Base-by-base conservation (phyloP, 2,113 vertebrate genomes). In the Perccottus glenii region DNA sequence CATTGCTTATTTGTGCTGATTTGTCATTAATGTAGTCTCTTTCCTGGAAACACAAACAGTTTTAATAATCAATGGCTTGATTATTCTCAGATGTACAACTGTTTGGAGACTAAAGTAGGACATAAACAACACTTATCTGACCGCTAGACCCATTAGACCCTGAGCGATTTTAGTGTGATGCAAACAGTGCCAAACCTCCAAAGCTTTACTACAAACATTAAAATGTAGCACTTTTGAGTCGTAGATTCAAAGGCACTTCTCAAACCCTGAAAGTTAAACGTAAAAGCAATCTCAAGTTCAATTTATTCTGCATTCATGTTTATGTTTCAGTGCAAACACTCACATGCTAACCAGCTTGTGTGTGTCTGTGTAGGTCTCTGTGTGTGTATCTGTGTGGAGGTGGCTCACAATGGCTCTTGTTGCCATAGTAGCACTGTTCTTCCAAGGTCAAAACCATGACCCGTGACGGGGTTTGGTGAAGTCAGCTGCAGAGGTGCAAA, bases 401-500 rank as follows among this genome's bases (percentile, higher is more conserved):
- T 15, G 58, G 46, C 46, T 59, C 78, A 27, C 32, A 66, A 58
- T 32, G 60, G 60, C 70, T 60, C 55, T 46, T 40, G 78, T 87
- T 86, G 74, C 70, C 81, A 85, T 86, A 44, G 78, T 15, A 86
- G 65, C 78, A 6, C 38, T 32, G 70, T 11, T 72, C 47, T 64
- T 44, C 51, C 83, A 84, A 89, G 78, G 85, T 83, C 76, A 84
- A 65, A 59, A 44, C 77, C 9, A 8, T 49, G 77, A 75, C 77
- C 80, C 27, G 6, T n/a, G 15, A 47, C 76, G 76, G 11, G 65
- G 58, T 70, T 70, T 57, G 27, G 52, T 35, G 61, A 67, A 71
- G 75, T 59, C 73, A 77, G 73, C 83, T 53, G 58, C 75, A 51
- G 78, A 85, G 87, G 82, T 86, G 83, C 68, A 84, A 89, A 88